Conservation (phyloP, 2,113 vertebrate genomes). For the Chaetura pelagica region DNA sequence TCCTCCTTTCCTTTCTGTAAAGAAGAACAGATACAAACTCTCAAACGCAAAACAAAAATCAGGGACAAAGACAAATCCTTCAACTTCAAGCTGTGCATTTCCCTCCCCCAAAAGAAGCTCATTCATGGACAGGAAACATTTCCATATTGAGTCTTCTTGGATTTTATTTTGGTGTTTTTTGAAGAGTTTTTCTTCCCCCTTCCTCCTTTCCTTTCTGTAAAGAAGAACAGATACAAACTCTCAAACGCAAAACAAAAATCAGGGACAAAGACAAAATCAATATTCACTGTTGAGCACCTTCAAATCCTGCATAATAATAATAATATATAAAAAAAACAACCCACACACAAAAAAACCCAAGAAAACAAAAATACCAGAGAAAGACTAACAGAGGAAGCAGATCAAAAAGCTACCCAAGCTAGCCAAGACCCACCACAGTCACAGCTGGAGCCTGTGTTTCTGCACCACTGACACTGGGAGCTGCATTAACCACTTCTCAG, state of each 20-base stretch:
- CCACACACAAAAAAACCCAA: no score
- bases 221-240: neutral
- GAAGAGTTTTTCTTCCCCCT: neutral
- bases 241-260: neutral
- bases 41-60: neutral
- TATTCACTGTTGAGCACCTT: constrained; percentile 22
- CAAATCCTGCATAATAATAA: neutral
- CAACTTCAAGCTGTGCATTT: neutral
- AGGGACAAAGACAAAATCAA: constrained; percentile 17
- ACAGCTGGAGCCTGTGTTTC: constrained; percentile 57
- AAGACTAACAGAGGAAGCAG: constrained; percentile 45
- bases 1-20: neutral
- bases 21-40: neutral
- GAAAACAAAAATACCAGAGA: neutral
- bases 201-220: neutral
- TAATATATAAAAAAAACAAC: no score
- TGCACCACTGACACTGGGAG: constrained; percentile 53
- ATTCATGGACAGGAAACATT: neutral
- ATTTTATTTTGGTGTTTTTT: neutral
- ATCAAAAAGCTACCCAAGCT: constrained; percentile 14
- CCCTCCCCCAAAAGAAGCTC: neutral
- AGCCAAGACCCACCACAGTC: constrained; percentile 71
- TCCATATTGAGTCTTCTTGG: neutral
- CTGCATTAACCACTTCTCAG: constrained; percentile 29
- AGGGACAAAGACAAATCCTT: neutral